Percentiles rank a stretch among this genome's conserved stretches.
Evolutionary conservation across 2,797 vertebrate genomes (phyloP).

Genomic region (Adelosebastes latens): DNA sequence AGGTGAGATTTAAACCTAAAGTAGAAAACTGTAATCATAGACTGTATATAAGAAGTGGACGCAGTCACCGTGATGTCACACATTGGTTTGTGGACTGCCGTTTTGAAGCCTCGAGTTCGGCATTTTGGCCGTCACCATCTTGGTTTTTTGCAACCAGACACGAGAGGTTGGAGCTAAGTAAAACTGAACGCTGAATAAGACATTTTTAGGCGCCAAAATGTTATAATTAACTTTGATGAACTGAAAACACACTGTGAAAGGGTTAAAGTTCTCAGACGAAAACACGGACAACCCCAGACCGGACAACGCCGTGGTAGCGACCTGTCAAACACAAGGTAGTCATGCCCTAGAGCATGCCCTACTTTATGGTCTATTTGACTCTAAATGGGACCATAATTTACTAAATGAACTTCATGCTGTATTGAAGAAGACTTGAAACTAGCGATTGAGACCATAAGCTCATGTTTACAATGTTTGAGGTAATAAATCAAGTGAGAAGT

Average conservation of each 20-base stretch:
- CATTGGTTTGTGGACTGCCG: background rate
- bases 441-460: background rate
- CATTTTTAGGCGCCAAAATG: too few species aligned
- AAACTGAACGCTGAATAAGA: too few species aligned
- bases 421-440: background rate
- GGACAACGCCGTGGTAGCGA: too few species aligned
- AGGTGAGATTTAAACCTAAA: slow-evolving; percentile 79
- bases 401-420: background rate
- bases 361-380: too few species aligned
- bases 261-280: too few species aligned
- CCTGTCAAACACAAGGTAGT: too few species aligned
- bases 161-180: too few species aligned
- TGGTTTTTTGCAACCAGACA: too few species aligned
- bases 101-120: background rate
- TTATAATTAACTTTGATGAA: too few species aligned
- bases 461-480: background rate
- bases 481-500: background rate
- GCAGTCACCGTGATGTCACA: fast-evolving
- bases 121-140: background rate
- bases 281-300: too few species aligned
- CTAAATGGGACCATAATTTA: background rate
- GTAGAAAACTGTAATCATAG: background rate
- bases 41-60: background rate
- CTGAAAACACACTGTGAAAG: too few species aligned
- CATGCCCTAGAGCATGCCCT: too few species aligned